Evolutionary conservation across 2,113 vertebrate genomes (phyloP).

Genomic region (Alethe diademata): DNA sequence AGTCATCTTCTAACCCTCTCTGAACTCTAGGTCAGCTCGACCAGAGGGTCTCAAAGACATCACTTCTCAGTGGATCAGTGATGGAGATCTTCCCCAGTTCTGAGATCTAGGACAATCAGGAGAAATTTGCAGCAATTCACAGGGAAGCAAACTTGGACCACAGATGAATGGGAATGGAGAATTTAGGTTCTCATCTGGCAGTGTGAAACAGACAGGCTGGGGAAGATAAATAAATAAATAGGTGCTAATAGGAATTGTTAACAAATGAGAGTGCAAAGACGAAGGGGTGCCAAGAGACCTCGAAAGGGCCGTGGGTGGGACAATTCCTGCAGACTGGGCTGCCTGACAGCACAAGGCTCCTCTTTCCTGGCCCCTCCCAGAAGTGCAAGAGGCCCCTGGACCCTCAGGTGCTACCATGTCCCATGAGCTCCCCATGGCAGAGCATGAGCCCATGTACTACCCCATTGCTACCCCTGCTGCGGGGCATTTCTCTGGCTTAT

Average conservation of each 20-base stretch:
- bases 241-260: background rate
- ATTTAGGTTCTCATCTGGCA: background rate
- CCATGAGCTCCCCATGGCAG: accelerated
- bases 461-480: accelerated
- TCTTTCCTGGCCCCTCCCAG: background rate
- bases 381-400: background rate
- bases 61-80: background rate
- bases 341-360: background rate
- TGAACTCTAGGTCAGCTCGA: background rate
- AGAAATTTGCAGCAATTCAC: background rate
- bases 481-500: background rate
- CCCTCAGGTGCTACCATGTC: background rate
- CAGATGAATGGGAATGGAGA: background rate
- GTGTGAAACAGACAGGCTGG: background rate
- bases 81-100: background rate
- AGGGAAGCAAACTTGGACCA: background rate
- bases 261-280: background rate
- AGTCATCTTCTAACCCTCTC: background rate
- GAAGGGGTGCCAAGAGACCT: background rate
- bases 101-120: background rate
- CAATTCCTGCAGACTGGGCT: background rate
- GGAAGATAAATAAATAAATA: background rate
- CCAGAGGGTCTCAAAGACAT: background rate
- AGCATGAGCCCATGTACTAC: background rate
- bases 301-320: no score